Evolutionary conservation across 2,113 vertebrate species (phyloP), one percentile per base, ranked within the genome.

Genomic region (Hystrix brachyura): DNA sequence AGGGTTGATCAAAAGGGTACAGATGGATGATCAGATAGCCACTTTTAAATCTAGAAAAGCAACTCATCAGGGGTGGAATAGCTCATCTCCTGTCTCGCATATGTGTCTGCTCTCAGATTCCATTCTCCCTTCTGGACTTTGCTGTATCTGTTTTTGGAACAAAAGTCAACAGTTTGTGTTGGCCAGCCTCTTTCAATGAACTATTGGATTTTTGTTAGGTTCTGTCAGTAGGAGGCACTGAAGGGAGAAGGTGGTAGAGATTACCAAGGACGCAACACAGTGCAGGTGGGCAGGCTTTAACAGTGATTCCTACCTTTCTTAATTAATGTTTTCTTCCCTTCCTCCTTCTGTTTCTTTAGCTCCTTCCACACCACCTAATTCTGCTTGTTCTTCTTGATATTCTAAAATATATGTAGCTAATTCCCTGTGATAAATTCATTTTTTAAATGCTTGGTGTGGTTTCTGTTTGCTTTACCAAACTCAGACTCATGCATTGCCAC

Each of bases 361-460:
- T 87, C 9, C 69, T 34, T 83, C 15, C 4, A 18, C 10, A 13
- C 2, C 51, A 27, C 7, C 7, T 43, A 27, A 21, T 82, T 80
- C 29, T 65, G 46, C 48, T 67, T 89, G 59, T 82, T 74, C 25
- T 48, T 69, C 51, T 27, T 85, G 38, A 9, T 29, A 34, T 86
- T 59, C 23, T 71, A 67, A 69, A 79, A 76, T 18, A 5, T 67
- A 9, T 7, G 14, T 46, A 65, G 12, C 38, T 32, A 86, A 76
- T 78, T 92, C 18, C 27, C 65, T 87, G 48, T 55, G n/a, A n/a
- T 74, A 84, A 84, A 34, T 90, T 90, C 7, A n/a, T 60, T 89
- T 57, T 87, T 92, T 62, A 71, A 53, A 48, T 27, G 46, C 5
- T 29, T 48, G 7, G 3, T 0, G 5, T 69, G 10, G 2, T 46